phyloP scores from a whole-genome alignment of 92 coral and sea anemone species.

The Zoanthus solanderi region DNA sequence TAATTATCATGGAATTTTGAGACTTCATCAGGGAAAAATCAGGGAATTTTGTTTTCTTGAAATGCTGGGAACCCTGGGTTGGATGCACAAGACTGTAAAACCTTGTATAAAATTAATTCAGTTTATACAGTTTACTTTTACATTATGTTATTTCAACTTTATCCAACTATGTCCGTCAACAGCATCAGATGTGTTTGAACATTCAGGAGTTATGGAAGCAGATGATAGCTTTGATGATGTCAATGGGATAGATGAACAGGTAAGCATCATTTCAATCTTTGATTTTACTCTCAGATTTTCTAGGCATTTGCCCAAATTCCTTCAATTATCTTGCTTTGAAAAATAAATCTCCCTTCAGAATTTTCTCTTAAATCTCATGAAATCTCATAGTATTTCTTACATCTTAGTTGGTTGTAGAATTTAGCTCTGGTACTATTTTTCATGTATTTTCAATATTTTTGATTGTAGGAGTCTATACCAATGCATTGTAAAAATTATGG shows the following conservation, averaged over 20 bases:
- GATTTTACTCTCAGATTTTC: background rate
- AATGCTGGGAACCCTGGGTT: too few relatives aligned
- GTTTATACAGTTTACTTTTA: background rate
- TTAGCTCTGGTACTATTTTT: too few relatives aligned
- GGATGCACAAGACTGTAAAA: too few relatives aligned
- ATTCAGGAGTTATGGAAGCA: conserved; percentile 72
- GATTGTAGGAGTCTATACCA: too few relatives aligned
- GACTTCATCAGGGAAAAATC: too few relatives aligned
- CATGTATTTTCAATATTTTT: too few relatives aligned
- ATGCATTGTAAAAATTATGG: too few relatives aligned
- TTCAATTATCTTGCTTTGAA: background rate
- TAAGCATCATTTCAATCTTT: conserved; percentile 18
- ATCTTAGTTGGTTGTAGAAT: too few relatives aligned
- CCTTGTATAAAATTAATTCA: background rate
- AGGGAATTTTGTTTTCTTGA: too few relatives aligned
- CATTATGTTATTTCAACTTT: background rate
- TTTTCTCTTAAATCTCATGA: background rate
- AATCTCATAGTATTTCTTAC: too few relatives aligned
- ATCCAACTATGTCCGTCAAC: background rate
- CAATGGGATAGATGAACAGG: conserved; percentile 75
- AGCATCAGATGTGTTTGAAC: conserved; percentile 66
- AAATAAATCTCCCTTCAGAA: background rate
- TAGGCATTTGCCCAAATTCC: background rate
- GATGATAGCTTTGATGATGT: conserved; percentile 82
- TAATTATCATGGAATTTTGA: too few relatives aligned